Evolutionary conservation across 1,140 invertebrate species (phyloP).

Genomic region (Leptonema lineaticorne): DNA sequence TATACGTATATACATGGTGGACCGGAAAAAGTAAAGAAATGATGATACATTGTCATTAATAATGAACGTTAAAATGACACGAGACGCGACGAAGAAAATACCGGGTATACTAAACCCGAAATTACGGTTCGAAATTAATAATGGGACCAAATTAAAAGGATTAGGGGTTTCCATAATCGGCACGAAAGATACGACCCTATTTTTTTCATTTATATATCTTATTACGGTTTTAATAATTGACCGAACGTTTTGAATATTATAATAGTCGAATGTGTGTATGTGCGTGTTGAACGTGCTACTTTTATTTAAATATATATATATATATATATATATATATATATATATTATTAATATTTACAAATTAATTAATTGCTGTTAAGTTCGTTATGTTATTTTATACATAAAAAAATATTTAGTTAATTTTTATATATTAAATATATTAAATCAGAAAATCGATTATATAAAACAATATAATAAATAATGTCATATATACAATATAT

Average conservation of each 20-base stretch:
- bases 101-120: slow-evolving; percentile 19
- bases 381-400: too few relatives aligned
- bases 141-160: slow-evolving; percentile 29
- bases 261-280: not conserved
- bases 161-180: slow-evolving; percentile 8
- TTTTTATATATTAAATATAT: too few relatives aligned
- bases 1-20: too few relatives aligned
- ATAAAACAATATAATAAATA: too few relatives aligned
- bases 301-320: not conserved
- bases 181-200: slow-evolving; percentile 12
- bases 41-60: slow-evolving; percentile 12
- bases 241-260: too few relatives aligned
- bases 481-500: too few relatives aligned
- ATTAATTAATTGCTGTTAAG: too few relatives aligned
- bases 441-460: too few relatives aligned
- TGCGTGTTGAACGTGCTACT: not conserved
- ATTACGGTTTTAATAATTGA: slow-evolving; percentile 19
- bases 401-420: too few relatives aligned
- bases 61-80: slow-evolving; percentile 18
- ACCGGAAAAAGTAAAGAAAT: not conserved
- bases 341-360: not conserved
- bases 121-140: slow-evolving; percentile 25
- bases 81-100: not conserved
- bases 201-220: slow-evolving; percentile 30
- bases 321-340: not conserved